Evolutionary conservation across 30 jellyfish, hydroid and myxozoan species (phyloP).

Genomic region (Phacellophora camtschatica): DNA sequence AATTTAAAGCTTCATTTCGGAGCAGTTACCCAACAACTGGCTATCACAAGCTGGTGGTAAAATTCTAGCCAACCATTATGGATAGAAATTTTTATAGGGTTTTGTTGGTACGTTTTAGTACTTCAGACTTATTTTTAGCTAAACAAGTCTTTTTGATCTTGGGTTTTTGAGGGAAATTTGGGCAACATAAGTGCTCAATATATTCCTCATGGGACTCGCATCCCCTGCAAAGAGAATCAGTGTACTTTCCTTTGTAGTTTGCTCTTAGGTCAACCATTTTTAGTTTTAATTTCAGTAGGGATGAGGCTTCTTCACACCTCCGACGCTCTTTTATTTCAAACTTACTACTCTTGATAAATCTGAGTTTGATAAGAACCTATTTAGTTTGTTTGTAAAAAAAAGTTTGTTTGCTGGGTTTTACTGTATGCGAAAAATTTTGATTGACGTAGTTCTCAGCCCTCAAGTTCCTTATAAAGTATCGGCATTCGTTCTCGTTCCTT

Average conservation of each 20-base stretch:
- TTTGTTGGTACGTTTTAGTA: neutral
- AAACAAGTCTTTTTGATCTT: neutral
- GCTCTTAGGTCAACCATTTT: no score
- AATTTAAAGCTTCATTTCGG: neutral
- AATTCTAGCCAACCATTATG: neutral
- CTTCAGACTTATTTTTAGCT: neutral
- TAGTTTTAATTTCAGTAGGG: neutral
- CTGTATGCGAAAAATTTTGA: no score
- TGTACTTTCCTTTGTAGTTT: neutral
- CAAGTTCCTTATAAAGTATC: no score
- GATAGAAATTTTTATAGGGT: neutral
- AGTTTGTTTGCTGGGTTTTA: no score
- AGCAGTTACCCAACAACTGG: neutral
- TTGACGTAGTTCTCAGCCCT: no score
- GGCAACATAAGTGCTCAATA: neutral
- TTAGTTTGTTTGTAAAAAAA: no score
- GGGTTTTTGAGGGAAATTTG: neutral
- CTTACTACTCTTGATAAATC: neutral
- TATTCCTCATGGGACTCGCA: no score
- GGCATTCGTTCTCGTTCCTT: no score
- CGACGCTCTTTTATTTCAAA: neutral
- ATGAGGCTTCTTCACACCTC: neutral
- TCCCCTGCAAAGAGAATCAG: neutral
- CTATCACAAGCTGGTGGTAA: neutral
- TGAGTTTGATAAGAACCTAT: neutral